Conservation (phyloP, 2,797 vertebrate genomes). For the Pseudomugil gertrudae region DNA sequence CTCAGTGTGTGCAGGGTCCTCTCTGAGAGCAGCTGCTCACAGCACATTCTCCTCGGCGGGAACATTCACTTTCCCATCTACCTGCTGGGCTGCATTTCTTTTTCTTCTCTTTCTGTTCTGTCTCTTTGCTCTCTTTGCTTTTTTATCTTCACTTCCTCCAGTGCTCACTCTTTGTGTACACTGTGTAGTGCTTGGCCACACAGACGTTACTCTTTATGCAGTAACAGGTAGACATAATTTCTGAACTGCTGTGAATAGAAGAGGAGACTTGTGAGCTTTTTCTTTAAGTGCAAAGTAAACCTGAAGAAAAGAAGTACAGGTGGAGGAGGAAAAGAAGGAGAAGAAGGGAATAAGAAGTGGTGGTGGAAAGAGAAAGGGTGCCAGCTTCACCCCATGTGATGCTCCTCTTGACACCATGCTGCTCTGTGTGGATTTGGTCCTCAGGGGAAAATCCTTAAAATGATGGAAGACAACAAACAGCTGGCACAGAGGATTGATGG, state of each 20-base stretch:
- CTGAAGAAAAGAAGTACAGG: slow-evolving; percentile 59
- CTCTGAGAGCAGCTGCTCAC: slow-evolving; percentile 80
- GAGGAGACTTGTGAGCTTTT: slow-evolving; percentile 8
- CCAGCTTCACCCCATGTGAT: slow-evolving; percentile 55
- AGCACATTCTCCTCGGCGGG: slow-evolving; percentile 77
- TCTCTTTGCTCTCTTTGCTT: slow-evolving; percentile 28
- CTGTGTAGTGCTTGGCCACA: slow-evolving; percentile 41
- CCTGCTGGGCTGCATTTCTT: slow-evolving; percentile 64
- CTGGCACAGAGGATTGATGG: slow-evolving; percentile 93
- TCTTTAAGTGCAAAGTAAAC: slow-evolving; percentile 62
- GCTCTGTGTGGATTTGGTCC: slow-evolving; percentile 87
- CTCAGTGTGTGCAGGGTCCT: slow-evolving; percentile 83
- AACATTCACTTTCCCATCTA: slow-evolving; percentile 63
- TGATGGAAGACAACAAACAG: slow-evolving; percentile 97
- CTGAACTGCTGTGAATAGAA: slow-evolving; percentile 37
- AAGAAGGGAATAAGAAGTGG: slow-evolving; percentile 28
- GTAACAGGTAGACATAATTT: slow-evolving; percentile 70
- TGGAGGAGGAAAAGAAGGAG: slow-evolving; percentile 44
- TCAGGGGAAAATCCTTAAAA: slow-evolving; percentile 92
- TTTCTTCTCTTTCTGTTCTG: slow-evolving; percentile 28
- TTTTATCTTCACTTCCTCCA: slow-evolving; percentile 24
- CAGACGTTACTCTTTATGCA: slow-evolving; percentile 44
- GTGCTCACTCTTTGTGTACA: slow-evolving; percentile 36
- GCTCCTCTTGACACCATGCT: slow-evolving; percentile 86
- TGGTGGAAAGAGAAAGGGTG: slow-evolving; percentile 43